These are phyloP conservation scores for Zoanthus sociatus DNA, from an alignment of 92 coral and sea anemone genomes.

Conservation along the genomic window DNA sequence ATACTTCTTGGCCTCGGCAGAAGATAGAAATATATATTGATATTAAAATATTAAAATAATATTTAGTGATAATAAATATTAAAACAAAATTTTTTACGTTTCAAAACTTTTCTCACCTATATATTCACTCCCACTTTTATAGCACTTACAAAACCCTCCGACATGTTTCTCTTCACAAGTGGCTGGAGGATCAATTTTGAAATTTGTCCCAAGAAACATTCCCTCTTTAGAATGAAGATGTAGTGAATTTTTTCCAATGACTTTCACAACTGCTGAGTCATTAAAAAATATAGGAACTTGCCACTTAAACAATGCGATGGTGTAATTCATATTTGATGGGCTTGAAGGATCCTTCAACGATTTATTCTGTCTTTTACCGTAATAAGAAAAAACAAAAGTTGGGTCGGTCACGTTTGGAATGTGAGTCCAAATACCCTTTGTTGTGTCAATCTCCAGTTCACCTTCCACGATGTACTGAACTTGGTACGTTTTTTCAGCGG, in stretches of 20 bases:
- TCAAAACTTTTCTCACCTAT: neutral
- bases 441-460: constrained; percentile 64
- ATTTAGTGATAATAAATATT: too few species aligned
- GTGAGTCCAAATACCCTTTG: constrained; percentile 70
- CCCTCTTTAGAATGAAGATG: constrained; percentile 71
- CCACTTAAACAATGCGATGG: constrained; percentile 57
- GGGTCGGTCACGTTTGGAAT: constrained; percentile 27
- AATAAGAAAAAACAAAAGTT: constrained; percentile 71
- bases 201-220: constrained; percentile 66
- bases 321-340: neutral
- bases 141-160: constrained; percentile 73
- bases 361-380: constrained; percentile 32
- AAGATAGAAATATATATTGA: too few species aligned
- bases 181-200: constrained; percentile 25
- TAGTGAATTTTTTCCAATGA: constrained; percentile 66
- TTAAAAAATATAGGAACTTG: constrained; percentile 76
- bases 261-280: constrained; percentile 54
- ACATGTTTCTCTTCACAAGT: constrained; percentile 23
- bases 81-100: neutral
- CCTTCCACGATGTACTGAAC: constrained; percentile 78
- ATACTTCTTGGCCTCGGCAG: too few species aligned
- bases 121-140: neutral
- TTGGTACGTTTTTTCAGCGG: constrained; percentile 67
- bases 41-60: too few species aligned
- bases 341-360: neutral